A percentile compares a stretch with the other conserved stretches of the same genome.
These are phyloP conservation scores for Plotosus lineatus DNA, from an alignment of 2,113 vertebrate species.

Conservation along the genomic window DNA sequence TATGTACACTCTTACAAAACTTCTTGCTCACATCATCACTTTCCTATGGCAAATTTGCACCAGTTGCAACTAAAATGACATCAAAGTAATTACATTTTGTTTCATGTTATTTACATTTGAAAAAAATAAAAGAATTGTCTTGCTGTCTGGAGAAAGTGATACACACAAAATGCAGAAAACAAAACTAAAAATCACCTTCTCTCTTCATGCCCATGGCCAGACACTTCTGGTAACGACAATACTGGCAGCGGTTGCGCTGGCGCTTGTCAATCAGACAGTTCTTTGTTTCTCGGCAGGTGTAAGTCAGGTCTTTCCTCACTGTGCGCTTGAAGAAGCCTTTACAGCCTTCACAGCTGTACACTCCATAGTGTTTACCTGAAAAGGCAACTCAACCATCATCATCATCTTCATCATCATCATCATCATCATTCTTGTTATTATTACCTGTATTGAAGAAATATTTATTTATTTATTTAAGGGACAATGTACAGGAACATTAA, in stretches of 20 bases:
- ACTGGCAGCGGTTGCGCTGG: constrained; percentile 99
- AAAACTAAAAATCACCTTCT: constrained; percentile 79
- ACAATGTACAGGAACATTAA: too few relatives aligned
- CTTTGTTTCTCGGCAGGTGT: constrained; percentile 96
- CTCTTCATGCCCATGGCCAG: constrained; percentile 99
- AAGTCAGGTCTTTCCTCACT: constrained; percentile 93
- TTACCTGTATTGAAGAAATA: too few relatives aligned
- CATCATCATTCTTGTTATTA: background rate
- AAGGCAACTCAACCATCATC: background rate
- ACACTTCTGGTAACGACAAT: constrained; percentile 99
- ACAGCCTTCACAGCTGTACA: constrained; percentile 99
- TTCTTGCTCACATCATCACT: background rate
- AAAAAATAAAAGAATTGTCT: background rate
- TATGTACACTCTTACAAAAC: background rate
- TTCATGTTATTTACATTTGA: background rate
- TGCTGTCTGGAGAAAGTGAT: background rate
- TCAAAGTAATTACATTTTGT: background rate
- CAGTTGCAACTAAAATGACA: background rate
- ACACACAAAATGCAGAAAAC: background rate
- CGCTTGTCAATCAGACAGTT: constrained; percentile 97
- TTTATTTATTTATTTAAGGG: too few relatives aligned
- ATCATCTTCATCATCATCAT: constrained; percentile 8
- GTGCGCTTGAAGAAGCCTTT: constrained; percentile 99
- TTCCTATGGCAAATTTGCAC: background rate
- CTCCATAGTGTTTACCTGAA: constrained; percentile 94